Evolutionary conservation across 2,113 vertebrate species (phyloP).

Genomic region (Candoia aspera): DNA sequence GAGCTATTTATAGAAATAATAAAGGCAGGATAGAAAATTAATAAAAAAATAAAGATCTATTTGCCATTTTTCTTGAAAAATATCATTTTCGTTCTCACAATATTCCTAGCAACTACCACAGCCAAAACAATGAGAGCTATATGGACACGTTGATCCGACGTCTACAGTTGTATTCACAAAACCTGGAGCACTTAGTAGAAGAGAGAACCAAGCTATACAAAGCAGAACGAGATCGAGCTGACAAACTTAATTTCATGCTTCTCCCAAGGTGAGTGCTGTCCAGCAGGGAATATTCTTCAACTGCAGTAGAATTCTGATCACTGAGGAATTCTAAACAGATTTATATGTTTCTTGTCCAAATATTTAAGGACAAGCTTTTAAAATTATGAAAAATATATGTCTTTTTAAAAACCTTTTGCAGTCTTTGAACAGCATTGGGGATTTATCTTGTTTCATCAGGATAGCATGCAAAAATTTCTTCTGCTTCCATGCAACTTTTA

Average conservation of each 20-base stretch:
- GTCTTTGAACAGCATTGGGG: not conserved
- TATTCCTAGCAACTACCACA: conserved; percentile 84
- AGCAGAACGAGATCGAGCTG: conserved; percentile 93
- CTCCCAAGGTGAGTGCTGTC: conserved; percentile 82
- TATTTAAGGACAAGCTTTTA: not conserved
- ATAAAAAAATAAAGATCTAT: too few relatives aligned
- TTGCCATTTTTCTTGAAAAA: conserved; percentile 7
- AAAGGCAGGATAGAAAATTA: too few relatives aligned
- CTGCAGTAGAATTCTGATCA: not conserved
- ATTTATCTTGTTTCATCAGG: not conserved
- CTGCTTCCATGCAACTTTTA: not conserved
- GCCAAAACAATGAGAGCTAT: conserved; percentile 90
- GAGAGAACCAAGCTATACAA: conserved; percentile 93
- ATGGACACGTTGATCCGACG: conserved; percentile 98
- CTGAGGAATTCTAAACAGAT: not conserved
- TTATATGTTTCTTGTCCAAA: not conserved
- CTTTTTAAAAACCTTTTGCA: not conserved
- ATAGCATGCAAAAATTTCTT: not conserved
- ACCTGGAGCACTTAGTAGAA: conserved; percentile 93
- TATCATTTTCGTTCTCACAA: conserved; percentile 23
- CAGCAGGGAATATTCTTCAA: not conserved
- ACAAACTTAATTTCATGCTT: conserved; percentile 94
- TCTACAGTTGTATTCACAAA: conserved; percentile 94
- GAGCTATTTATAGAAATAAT: too few relatives aligned
- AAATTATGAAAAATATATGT: not conserved